phyloP scores from a whole-genome alignment of 2,888 invertebrate species.

The Luffia ferchaultella region DNA sequence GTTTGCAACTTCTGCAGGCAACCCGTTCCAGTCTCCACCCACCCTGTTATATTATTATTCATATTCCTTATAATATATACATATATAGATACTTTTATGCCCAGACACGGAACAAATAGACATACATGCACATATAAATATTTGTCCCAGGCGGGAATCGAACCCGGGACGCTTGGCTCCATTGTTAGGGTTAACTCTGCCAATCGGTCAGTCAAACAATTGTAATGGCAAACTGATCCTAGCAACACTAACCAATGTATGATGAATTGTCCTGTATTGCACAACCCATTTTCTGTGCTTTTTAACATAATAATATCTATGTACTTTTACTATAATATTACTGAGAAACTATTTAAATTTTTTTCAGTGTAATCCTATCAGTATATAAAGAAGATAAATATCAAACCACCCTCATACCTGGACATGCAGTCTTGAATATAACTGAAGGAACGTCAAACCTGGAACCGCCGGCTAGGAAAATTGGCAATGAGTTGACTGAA shows the following conservation, averaged over 20 bases:
- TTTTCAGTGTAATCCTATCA: slow-evolving; percentile 42
- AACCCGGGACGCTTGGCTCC: too few relatives aligned
- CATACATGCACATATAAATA: too few relatives aligned
- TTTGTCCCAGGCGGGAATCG: too few relatives aligned
- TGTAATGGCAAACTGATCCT: neutral
- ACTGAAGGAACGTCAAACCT: slow-evolving; percentile 19
- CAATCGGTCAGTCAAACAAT: neutral
- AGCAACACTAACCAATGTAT: too few relatives aligned
- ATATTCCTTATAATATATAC: too few relatives aligned
- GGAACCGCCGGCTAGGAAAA: slow-evolving; percentile 22
- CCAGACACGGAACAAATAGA: too few relatives aligned
- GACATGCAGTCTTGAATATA: slow-evolving; percentile 36
- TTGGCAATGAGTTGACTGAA: slow-evolving; percentile 9
- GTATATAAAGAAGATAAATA: slow-evolving; percentile 25
- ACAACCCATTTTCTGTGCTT: too few relatives aligned
- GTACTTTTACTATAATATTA: neutral
- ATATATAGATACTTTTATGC: too few relatives aligned
- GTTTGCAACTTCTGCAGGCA: too few relatives aligned
- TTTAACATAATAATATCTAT: neutral
- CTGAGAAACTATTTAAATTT: slow-evolving; percentile 6
- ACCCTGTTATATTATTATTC: too few relatives aligned
- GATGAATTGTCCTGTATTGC: too few relatives aligned
- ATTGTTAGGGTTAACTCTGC: neutral
- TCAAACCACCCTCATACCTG: slow-evolving; percentile 36
- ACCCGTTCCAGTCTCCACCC: too few relatives aligned